Conservation (phyloP, 2,797 vertebrate genomes). For the Stomatorhinus walkeri region DNA sequence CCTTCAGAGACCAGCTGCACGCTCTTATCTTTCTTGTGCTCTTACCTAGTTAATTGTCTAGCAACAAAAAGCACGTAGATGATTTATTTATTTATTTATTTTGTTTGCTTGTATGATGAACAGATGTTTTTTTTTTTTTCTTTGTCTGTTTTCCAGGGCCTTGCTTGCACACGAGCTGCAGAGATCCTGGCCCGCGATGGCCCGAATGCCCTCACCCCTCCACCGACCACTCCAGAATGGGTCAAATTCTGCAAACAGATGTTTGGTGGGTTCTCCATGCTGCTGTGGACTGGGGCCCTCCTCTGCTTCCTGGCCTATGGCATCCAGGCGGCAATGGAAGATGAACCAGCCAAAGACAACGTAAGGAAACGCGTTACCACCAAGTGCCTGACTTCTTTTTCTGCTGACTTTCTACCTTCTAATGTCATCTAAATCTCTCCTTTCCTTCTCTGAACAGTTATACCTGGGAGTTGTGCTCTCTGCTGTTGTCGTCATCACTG, state of each 20-base stretch:
- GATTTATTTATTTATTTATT: not conserved
- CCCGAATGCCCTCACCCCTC: constrained; percentile 72
- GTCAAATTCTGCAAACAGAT: constrained; percentile 79
- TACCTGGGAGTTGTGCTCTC: constrained; percentile 73
- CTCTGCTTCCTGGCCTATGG: constrained; percentile 72
- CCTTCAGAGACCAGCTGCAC: not conserved
- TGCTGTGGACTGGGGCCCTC: constrained; percentile 76
- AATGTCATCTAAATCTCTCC: not conserved
- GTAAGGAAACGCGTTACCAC: constrained; percentile 46
- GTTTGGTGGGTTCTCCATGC: constrained; percentile 75
- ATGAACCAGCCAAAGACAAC: constrained; percentile 67
- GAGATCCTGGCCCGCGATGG: constrained; percentile 75
- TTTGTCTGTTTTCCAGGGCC: constrained; percentile 49
- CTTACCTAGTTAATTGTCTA: not conserved
- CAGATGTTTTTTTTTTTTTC: not conserved
- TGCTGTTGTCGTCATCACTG: constrained; percentile 78
- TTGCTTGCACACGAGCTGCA: constrained; percentile 58
- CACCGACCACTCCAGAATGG: constrained; percentile 80
- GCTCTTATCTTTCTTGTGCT: not conserved
- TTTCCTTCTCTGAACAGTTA: constrained; percentile 49
- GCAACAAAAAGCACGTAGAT: not conserved
- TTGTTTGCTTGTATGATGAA: not conserved
- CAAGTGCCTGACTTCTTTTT: not conserved
- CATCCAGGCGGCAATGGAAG: constrained; percentile 59
- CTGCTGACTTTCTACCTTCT: not conserved